Percentiles rank a stretch among this genome's conserved stretches.
phyloP scores from a whole-genome alignment of 2,797 vertebrate species.

The Pangasius macronema region DNA sequence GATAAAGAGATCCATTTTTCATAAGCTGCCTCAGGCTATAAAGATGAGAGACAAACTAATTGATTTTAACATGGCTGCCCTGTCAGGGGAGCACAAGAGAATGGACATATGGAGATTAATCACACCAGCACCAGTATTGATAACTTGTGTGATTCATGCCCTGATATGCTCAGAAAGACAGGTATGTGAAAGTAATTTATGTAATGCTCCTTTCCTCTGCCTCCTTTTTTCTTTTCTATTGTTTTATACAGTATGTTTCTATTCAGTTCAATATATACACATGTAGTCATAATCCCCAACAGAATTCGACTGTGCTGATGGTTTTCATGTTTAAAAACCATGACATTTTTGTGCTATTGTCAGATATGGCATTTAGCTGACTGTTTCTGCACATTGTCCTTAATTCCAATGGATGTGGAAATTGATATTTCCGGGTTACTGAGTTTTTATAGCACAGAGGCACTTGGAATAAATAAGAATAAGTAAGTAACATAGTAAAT shows the following conservation, averaged over 20 bases:
- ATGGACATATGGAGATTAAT: constrained; percentile 63
- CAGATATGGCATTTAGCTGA: constrained; percentile 37
- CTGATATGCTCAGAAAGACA: constrained; percentile 27
- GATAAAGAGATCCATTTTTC: constrained; percentile 62
- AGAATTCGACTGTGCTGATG: background rate
- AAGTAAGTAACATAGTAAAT: constrained; percentile 23
- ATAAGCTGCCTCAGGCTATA: constrained; percentile 63
- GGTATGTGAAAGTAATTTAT: constrained; percentile 23
- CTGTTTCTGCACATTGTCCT: constrained; percentile 42
- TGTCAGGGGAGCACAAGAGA: constrained; percentile 59
- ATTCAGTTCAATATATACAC: background rate
- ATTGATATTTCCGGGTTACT: constrained; percentile 28
- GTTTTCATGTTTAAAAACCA: constrained; percentile 33
- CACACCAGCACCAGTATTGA: constrained; percentile 54
- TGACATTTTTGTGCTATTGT: constrained; percentile 38
- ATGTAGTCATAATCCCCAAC: background rate
- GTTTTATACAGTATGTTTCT: constrained; percentile 1
- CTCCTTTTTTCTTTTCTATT: constrained; percentile 20
- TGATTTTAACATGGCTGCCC: constrained; percentile 65
- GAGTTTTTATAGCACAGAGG: constrained; percentile 36
- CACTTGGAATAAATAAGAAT: constrained; percentile 23
- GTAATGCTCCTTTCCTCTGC: constrained; percentile 8
- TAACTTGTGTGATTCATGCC: constrained; percentile 66
- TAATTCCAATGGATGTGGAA: constrained; percentile 29
- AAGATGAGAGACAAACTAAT: constrained; percentile 76